A percentile compares a stretch with the other conserved stretches of the same genome.
phyloP scores from a whole-genome alignment of 1,140 invertebrate genomes.

The Zaprionus nigranus region DNA sequence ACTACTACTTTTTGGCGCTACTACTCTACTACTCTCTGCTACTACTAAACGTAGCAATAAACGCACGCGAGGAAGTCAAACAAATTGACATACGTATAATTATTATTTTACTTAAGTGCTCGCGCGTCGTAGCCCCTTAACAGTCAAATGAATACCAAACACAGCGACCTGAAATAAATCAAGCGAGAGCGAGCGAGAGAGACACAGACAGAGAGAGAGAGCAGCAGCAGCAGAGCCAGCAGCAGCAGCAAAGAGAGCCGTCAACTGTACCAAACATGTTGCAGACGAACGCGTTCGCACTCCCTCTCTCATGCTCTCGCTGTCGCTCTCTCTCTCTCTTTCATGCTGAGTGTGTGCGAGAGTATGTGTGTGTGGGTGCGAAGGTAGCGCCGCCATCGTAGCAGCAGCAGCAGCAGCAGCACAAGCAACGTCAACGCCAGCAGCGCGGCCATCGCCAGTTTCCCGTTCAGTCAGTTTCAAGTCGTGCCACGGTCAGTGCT shows the following conservation, averaged over 20 bases:
- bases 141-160: slow-evolving; percentile 78
- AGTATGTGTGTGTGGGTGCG: slow-evolving; percentile 62
- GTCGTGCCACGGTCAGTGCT: slow-evolving; percentile 61
- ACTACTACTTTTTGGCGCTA: slow-evolving; percentile 47
- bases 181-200: slow-evolving; percentile 46
- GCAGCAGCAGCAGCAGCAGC: slow-evolving; percentile 29
- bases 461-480: slow-evolving; percentile 73
- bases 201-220: slow-evolving; percentile 4
- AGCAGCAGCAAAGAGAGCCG: slow-evolving; percentile 45
- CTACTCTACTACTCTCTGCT: neutral
- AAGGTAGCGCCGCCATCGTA: slow-evolving; percentile 48
- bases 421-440: slow-evolving; percentile 32
- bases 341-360: neutral
- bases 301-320: slow-evolving; percentile 12
- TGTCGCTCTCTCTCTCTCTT: slow-evolving; percentile 1
- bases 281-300: slow-evolving; percentile 11
- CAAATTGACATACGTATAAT: slow-evolving; percentile 84
- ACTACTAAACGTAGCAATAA: slow-evolving; percentile 51
- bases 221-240: neutral
- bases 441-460: slow-evolving; percentile 51
- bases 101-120: slow-evolving; percentile 84
- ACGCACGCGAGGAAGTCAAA: slow-evolving; percentile 76
- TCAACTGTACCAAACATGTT: slow-evolving; percentile 62
- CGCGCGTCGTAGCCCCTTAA: slow-evolving; percentile 80
- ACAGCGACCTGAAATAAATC: slow-evolving; percentile 80